Percentiles rank a stretch among this genome's conserved stretches.
Evolutionary conservation across 2,797 vertebrate genomes (phyloP).

Genomic region (Chiropotes sagulatus): DNA sequence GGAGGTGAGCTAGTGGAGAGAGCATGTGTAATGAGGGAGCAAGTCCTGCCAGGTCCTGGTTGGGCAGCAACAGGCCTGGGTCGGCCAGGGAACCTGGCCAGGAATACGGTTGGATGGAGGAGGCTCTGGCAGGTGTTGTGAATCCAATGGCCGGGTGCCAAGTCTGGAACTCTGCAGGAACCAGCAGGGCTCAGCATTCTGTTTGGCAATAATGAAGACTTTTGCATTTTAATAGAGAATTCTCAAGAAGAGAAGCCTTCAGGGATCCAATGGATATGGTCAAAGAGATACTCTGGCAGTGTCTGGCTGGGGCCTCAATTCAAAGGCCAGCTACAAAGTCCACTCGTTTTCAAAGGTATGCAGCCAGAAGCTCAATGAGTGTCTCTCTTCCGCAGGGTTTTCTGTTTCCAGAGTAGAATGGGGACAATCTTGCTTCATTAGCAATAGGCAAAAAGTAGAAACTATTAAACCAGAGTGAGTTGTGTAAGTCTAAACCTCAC

Average conservation of each 20-base stretch:
- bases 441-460: not conserved
- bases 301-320: not conserved
- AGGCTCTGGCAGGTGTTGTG: not conserved
- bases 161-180: not conserved
- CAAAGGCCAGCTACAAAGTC: not conserved
- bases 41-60: not conserved
- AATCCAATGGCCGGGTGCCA: not conserved
- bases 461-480: not conserved
- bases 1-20: not conserved
- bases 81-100: not conserved
- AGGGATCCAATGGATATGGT: not conserved
- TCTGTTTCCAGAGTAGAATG: not conserved
- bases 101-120: not conserved
- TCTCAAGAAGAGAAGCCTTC: not conserved
- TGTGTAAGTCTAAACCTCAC: not conserved
- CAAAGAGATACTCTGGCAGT: not conserved
- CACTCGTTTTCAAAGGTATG: not conserved
- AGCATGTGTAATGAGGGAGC: not conserved
- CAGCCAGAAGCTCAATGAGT: not conserved
- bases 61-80: not conserved
- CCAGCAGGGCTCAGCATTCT: not conserved
- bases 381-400: not conserved
- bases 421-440: conserved; percentile 9
- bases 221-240: conserved; percentile 18
- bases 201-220: not conserved